A percentile compares a stretch with the other conserved stretches of the same genome.
phyloP scores from a whole-genome alignment of 1,140 invertebrate genomes.

The Probaryconus sp. region DNA sequence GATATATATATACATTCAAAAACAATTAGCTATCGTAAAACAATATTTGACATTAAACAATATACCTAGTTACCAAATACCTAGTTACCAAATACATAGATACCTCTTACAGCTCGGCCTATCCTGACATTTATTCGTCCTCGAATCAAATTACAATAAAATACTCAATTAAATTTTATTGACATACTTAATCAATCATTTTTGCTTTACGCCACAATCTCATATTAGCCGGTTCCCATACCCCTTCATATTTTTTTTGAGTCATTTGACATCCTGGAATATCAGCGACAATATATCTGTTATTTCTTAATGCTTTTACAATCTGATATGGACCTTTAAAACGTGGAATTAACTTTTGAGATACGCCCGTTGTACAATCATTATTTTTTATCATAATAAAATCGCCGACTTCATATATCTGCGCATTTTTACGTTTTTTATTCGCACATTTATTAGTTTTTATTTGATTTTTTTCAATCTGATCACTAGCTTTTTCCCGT shows the following conservation, averaged over 20 bases:
- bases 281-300: constrained; percentile 60
- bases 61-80: too few relatives aligned
- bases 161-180: background rate
- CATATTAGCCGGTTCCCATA: constrained; percentile 41
- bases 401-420: constrained; percentile 55
- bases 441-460: constrained; percentile 35
- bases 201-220: constrained; percentile 17
- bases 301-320: constrained; percentile 53
- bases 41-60: too few relatives aligned
- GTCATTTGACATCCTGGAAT: constrained; percentile 53
- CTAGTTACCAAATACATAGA: too few relatives aligned
- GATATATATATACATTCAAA: too few relatives aligned
- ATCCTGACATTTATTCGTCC: constrained; percentile 23
- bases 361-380: constrained; percentile 54
- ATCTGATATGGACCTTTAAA: constrained; percentile 64
- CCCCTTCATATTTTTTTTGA: constrained; percentile 31
- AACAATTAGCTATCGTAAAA: too few relatives aligned
- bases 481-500: constrained; percentile 14
- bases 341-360: constrained; percentile 59
- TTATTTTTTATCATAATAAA: constrained; percentile 61
- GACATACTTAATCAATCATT: background rate
- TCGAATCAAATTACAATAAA: constrained; percentile 14
- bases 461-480: constrained; percentile 24
- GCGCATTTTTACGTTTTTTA: constrained; percentile 40
- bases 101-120: too few relatives aligned